Base-by-base conservation (phyloP, 2,797 vertebrate genomes). In the Gymnothorax reevesii region DNA sequence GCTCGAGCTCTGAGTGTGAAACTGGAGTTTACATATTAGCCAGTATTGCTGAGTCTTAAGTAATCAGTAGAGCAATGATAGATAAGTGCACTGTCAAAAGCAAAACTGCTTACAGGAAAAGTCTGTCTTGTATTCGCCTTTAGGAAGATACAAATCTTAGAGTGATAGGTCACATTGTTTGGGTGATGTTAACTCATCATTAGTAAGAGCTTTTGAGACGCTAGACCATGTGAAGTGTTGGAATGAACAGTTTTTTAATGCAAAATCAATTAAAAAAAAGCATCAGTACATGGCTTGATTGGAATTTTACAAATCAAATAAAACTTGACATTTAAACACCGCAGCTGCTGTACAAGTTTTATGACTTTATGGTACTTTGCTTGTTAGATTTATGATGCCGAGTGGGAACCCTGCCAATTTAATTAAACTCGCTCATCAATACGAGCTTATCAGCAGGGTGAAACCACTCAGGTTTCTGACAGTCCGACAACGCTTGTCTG, bases 311-410 rank as follows among this genome's bases (percentile, higher is more conserved):
- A 79, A 54, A 22, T 79, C 13, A 52, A 54, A 54, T 42, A 42
- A 6, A 75, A 75, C 71, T 17, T n/a, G 33, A 49, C 12, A 49
- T 42, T 4, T 17, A 75, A 75, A 75, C 27, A 15, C 0, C 17
- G 27, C 27, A 6, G 33, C 71, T 13, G 33, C 7, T 75, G 71
- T 42, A 75, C 42, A 42, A 42, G 15, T 75, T 49, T 42, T 75
- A 75, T 75, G 15, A 33, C 9, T 75, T 75, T 75, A 75, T 49
- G 8, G 25, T 10, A 12, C 80, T 57, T 27, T 59, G n/a, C 57
- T 25, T 60, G 62, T n/a, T n/a, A 17, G 77, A 49, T 62, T 86
- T 86, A 54, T 54, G 59, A 42, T 54, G 57, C n/a, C 52, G 64
- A n/a, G 57, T n/a, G 33, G 33, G 33, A 49, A 64, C 20, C 57